phyloP scores from a whole-genome alignment of 2,888 invertebrate species.

The Chaetogeoica ovagalla region DNA sequence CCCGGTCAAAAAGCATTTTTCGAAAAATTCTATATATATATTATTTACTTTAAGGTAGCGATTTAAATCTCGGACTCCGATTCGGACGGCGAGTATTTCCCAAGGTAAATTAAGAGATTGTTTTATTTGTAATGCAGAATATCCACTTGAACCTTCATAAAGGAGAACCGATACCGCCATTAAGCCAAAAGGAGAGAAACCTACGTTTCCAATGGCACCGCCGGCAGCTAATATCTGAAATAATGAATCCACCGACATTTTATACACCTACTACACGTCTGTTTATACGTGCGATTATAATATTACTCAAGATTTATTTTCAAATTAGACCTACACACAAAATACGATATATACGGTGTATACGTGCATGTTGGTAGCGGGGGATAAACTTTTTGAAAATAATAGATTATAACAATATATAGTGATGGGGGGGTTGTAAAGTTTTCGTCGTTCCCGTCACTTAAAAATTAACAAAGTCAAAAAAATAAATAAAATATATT shows the following conservation, averaged over 20 bases:
- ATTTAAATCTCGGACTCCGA: conserved; percentile 82
- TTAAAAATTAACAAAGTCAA: not conserved
- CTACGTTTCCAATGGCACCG: conserved; percentile 66
- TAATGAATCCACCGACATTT: not conserved
- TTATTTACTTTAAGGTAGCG: conserved; percentile 74
- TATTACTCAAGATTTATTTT: not conserved
- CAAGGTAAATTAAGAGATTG: conserved; percentile 72
- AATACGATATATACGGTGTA: not conserved
- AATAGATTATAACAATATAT: not conserved
- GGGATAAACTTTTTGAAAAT: not conserved
- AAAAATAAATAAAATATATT: not conserved
- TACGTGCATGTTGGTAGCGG: no score
- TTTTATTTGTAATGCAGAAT: conserved; percentile 73
- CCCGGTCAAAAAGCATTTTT: not conserved
- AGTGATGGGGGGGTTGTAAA: not conserved
- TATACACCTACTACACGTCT: no score
- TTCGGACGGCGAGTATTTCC: conserved; percentile 72
- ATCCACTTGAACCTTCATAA: conserved; percentile 76
- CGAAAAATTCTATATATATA: not conserved
- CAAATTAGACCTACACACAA: not conserved
- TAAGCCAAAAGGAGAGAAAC: conserved; percentile 81
- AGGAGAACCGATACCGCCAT: conserved; percentile 78
- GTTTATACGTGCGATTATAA: not conserved
- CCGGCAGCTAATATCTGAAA: conserved; percentile 56
- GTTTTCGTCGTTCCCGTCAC: not conserved